Evolutionary conservation across 1,140 invertebrate species (phyloP), one percentile per base, ranked within the genome.

Genomic region (Neodiprion pinetum): DNA sequence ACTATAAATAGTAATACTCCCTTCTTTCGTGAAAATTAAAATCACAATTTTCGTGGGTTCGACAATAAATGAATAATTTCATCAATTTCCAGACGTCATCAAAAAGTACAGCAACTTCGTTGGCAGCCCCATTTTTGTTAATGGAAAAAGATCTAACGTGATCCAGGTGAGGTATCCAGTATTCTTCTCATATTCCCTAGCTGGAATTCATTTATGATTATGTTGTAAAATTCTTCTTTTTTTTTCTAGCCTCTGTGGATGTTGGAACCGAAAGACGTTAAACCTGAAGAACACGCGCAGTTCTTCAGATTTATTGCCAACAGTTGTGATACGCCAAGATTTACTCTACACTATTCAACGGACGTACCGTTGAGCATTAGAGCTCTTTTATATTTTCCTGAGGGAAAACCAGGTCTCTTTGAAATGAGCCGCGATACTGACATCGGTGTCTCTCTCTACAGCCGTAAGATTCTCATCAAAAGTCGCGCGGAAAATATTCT

Each of bases 51-150:
- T 40, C 28, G 2, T 40, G 28, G 28, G 28, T 7, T 71, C 21
- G 17, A 28, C 10, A 74, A 17, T 21, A 12, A 72, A 21, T 12
- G 2, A 40, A 40, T 40, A 40, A 40, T 5, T 40, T 40, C 28
- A 5, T 40, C 28, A 69, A 70, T 83, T 90, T 90, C 21, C 85
- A 95, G 95, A 91, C 76, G 93, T 99, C 53, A 95, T 99, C 65
- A 94, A 96, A 80, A 99, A 98, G 84, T 99, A 99, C 88, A 99
- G 97, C 84, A 99, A 98, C 86, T 99, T 99, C 87, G 95, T 99
- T 68, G 95, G 96, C 8, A 96, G 94, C 82, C 96, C 97, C 1
- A 97, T 99, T 81, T 94, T 92, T 81, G 86, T 99, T 2, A 99
- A 99, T 90, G 95, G 95, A 50, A 94, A 95, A 81, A 93, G 92